These are phyloP conservation scores for Ammospiza maritima DNA, from an alignment of 2,797 vertebrate genomes.

Conservation along the genomic window DNA sequence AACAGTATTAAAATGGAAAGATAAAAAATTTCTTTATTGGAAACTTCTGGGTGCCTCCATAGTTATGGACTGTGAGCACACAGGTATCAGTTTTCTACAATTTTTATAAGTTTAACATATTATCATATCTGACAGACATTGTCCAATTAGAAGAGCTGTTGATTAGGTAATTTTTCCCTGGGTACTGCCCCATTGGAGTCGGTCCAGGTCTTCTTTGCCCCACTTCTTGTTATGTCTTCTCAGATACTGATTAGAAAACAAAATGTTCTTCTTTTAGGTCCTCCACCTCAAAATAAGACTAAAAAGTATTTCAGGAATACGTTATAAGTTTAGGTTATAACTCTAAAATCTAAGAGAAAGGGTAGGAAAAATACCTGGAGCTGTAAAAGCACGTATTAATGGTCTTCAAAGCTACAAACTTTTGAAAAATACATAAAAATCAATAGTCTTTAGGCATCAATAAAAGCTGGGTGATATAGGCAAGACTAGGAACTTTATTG, in stretches of 20 bases:
- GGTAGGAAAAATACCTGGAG: not conserved
- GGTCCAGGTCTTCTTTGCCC: not conserved
- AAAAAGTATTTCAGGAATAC: not conserved
- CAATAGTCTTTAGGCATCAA: not conserved
- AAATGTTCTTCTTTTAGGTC: not conserved
- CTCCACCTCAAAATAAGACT: not conserved
- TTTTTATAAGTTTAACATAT: not conserved
- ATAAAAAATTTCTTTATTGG: not conserved
- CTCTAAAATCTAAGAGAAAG: not conserved
- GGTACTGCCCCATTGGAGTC: not conserved
- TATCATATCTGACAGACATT: not conserved
- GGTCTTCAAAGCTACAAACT: not conserved
- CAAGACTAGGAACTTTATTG: not conserved
- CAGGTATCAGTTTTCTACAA: not conserved
- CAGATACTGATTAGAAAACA: not conserved
- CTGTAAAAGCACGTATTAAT: fast-evolving
- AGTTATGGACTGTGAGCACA: not conserved
- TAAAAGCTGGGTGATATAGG: not conserved
- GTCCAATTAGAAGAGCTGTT: not conserved
- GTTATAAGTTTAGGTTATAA: not conserved
- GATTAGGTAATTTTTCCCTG: not conserved
- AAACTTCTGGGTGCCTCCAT: not conserved
- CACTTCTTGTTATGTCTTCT: not conserved
- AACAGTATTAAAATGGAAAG: not conserved
- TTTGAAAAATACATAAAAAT: not conserved